Percentiles rank a stretch among this genome's conserved stretches.
phyloP scores from a whole-genome alignment of 2,888 invertebrate species.

The Oxytorus armatus region DNA sequence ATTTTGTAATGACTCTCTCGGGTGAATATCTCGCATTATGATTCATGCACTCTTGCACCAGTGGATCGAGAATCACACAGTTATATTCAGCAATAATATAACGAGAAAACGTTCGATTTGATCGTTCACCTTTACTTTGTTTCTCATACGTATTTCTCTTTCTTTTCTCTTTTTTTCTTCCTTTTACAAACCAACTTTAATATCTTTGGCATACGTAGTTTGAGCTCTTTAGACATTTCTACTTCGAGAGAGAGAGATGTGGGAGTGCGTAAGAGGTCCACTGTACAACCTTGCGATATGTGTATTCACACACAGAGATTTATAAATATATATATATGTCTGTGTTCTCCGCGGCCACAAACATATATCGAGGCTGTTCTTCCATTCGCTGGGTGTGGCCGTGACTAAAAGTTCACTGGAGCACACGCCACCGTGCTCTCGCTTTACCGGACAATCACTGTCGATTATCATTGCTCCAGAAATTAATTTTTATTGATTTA shows the following conservation, averaged over 20 bases:
- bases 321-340: neutral
- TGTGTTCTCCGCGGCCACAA: constrained; percentile 68
- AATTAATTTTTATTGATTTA: constrained; percentile 37
- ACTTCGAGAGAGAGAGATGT: constrained; percentile 69
- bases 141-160: constrained; percentile 11
- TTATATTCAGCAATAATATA: constrained; percentile 40
- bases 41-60: constrained; percentile 60
- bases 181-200: constrained; percentile 15
- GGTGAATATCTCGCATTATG: constrained; percentile 43
- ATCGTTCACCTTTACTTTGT: constrained; percentile 62
- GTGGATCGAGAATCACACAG: constrained; percentile 55
- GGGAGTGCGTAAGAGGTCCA: constrained; percentile 81
- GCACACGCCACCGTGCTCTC: constrained; percentile 77
- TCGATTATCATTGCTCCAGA: constrained; percentile 67
- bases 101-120: constrained; percentile 49
- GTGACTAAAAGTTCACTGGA: constrained; percentile 84
- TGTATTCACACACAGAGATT: neutral
- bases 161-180: constrained; percentile 2
- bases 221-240: constrained; percentile 8
- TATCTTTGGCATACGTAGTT: constrained; percentile 29
- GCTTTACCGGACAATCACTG: constrained; percentile 54
- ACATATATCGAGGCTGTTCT: constrained; percentile 75
- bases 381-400: constrained; percentile 81
- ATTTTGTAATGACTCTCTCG: constrained; percentile 60
- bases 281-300: constrained; percentile 73